These are phyloP conservation scores for Phenganax subtilis DNA, from an alignment of 92 coral and sea anemone genomes.

Conservation along the genomic window DNA sequence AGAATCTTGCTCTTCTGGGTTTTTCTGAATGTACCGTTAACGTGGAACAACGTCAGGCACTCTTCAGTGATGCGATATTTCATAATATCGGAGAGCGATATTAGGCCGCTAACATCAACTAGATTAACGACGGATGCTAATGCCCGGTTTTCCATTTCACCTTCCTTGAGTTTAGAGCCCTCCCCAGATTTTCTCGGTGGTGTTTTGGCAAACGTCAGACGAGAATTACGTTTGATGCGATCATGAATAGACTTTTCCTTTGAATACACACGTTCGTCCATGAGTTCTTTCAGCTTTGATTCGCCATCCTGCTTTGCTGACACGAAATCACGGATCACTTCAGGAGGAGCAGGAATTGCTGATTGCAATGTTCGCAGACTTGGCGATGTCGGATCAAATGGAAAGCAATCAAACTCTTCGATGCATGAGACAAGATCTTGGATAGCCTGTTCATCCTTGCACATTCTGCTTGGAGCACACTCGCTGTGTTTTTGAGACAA, in stretches of 20 bases:
- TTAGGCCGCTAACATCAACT: conserved; percentile 23
- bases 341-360: conserved; percentile 10
- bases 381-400: conserved; percentile 12
- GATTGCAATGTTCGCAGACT: conserved; percentile 8
- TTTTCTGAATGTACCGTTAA: conserved; percentile 13
- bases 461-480: conserved; percentile 6
- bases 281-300: conserved; percentile 5
- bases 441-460: conserved; percentile 13
- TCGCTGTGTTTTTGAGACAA: background rate
- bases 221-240: conserved; percentile 21
- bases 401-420: conserved; percentile 30
- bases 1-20: conserved; percentile 31
- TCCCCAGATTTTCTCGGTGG: conserved; percentile 12
- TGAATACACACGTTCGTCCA: conserved; percentile 23
- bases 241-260: conserved; percentile 5
- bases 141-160: conserved; percentile 23
- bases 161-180: background rate
- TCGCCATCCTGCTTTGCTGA: conserved; percentile 20
- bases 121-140: conserved; percentile 14
- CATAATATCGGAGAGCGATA: conserved; percentile 13
- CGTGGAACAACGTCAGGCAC: conserved; percentile 6
- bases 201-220: conserved; percentile 7
- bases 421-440: conserved; percentile 20
- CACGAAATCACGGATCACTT: conserved; percentile 19
- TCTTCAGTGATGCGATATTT: conserved; percentile 20